Base-by-base conservation (phyloP, 2,797 vertebrate species). In the Siniperca scherzeri region DNA sequence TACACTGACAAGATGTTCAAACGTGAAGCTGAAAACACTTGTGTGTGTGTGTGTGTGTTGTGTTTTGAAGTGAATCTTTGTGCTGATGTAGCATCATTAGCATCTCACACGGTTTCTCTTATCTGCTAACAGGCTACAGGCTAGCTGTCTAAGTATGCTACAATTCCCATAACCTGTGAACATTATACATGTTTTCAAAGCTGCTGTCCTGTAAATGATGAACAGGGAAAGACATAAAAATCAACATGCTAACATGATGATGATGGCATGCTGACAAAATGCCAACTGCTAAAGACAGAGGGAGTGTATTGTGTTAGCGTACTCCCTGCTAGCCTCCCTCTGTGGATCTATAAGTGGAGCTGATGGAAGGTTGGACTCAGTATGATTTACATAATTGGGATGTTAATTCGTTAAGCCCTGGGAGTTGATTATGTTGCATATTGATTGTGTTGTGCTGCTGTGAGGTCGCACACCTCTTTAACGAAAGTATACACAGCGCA, bases 381-480 rank as follows among this genome's bases (percentile, higher is more conserved):
- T 68, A 48, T 83, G 79, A 86, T 93, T 92, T 92, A 79, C 92
- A 91, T 93, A 90, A 93, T 91, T 91, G 90, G 68, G 86, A 88
- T 89, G 92, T 92, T 94, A 93, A 93, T 92, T 89, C 4, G 67
- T 89, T 75, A 87, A 90, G 87, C 89, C 12, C 52, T 70, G 85
- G 89, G 91, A 93, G 85, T 90, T 91, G 89, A 93, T 94, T 93
- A 88, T 88, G 89, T 91, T 87, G 90, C 86, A 89, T 93, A 92
- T 91, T 93, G 91, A 93, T 93, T 83, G 83, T 87, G 90, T 86
- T 83, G 86, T 75, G 88, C 89, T 73, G 82, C 85, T 81, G 87
- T 81, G 91, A 88, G 90, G 90, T 91, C 91, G 83, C 88, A 82
- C 83, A 77, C 87, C 89, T 89, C 89, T 88, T 91, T 91, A 88